phyloP scores from a whole-genome alignment of 2,113 vertebrate genomes.

The Thymallus thymallus region DNA sequence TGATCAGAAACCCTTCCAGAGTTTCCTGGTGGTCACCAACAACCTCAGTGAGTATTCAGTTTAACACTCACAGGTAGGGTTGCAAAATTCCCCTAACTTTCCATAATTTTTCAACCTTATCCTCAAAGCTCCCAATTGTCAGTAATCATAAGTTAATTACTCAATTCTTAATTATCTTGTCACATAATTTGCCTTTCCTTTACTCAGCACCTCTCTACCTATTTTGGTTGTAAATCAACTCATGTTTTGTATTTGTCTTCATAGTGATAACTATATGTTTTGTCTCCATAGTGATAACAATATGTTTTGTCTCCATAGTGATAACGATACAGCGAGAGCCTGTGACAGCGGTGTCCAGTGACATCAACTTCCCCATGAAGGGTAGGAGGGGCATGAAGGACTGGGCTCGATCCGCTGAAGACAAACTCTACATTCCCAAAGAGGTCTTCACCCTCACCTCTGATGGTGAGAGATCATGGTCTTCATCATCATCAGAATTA shows the following conservation, averaged over 20 bases:
- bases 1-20: constrained; percentile 92
- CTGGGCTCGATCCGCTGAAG: constrained; percentile 93
- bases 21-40: constrained; percentile 92
- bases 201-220: constrained; percentile 92
- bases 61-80: no score
- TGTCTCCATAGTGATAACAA: constrained; percentile 74
- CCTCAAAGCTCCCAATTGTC: no score
- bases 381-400: constrained; percentile 98
- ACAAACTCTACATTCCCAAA: constrained; percentile 97
- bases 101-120: no score
- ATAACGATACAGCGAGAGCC: constrained; percentile 97
- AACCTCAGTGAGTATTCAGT: constrained; percentile 85
- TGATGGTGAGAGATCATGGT: constrained; percentile 87
- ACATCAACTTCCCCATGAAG: constrained; percentile 97
- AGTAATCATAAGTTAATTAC: no score
- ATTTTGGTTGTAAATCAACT: no score
- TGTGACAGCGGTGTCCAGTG: constrained; percentile 92
- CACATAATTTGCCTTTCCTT: no score
- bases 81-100: no score
- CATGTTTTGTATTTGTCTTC: not conserved
- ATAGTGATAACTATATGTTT: not conserved
- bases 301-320: constrained; percentile 66
- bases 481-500: constrained; percentile 85
- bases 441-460: constrained; percentile 88
- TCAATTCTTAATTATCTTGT: no score